Percentiles rank a stretch among this genome's conserved stretches.
Evolutionary conservation across 2,797 vertebrate genomes (phyloP).

Genomic region (Diplodus puntazzo): DNA sequence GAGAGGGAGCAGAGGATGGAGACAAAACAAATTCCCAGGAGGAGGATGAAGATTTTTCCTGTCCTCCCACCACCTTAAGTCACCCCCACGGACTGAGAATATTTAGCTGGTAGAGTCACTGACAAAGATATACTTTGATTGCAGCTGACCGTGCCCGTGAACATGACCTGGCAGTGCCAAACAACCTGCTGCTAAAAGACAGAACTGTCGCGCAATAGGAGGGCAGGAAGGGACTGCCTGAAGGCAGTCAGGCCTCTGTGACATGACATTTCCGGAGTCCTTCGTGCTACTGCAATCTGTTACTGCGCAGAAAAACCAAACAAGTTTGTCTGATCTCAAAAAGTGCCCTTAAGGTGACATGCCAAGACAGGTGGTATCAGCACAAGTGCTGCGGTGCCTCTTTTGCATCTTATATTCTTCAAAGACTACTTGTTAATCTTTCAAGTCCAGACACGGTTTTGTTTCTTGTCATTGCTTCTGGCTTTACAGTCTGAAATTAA

Average conservation of each 20-base stretch:
- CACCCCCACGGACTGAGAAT: constrained; percentile 26
- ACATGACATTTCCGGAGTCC: constrained; percentile 75
- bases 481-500: background rate
- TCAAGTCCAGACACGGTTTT: background rate
- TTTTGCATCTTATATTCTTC: constrained; percentile 29
- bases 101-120: constrained; percentile 31
- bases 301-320: constrained; percentile 48
- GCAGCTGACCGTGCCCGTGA: constrained; percentile 61
- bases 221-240: constrained; percentile 64
- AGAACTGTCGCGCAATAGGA: constrained; percentile 68
- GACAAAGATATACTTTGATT: constrained; percentile 63
- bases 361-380: constrained; percentile 37
- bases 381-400: constrained; percentile 24
- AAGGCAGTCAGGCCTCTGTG: constrained; percentile 68
- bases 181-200: constrained; percentile 72
- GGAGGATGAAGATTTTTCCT: constrained; percentile 40
- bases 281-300: constrained; percentile 70
- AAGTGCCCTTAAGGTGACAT: constrained; percentile 43
- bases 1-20: constrained; percentile 50
- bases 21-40: constrained; percentile 39
- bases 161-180: constrained; percentile 66
- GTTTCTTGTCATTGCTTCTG: constrained; percentile 14
- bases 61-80: constrained; percentile 36
- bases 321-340: constrained; percentile 45
- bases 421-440: constrained; percentile 40